Conservation (phyloP, 2,113 vertebrate genomes). For the Myocastor coypus region DNA sequence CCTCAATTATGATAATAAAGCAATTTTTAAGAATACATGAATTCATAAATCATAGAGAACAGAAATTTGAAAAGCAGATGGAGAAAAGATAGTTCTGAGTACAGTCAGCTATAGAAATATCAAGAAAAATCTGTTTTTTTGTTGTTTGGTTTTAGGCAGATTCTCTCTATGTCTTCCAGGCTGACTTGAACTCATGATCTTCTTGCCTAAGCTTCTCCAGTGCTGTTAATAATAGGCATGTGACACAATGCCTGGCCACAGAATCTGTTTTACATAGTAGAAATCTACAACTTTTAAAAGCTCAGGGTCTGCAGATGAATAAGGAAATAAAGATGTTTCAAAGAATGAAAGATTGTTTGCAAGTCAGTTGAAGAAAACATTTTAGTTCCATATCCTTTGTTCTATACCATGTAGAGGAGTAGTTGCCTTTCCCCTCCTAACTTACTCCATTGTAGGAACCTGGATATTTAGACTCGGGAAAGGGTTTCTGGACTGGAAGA, state of each 20-base stretch:
- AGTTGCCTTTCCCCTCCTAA: background rate
- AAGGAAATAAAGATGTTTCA: background rate
- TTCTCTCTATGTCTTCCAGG: background rate
- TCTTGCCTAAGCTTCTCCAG: background rate
- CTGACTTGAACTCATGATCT: background rate
- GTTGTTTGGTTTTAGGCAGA: background rate
- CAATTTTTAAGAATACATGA: conserved; percentile 5
- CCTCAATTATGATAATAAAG: background rate
- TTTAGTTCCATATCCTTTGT: background rate
- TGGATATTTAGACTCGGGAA: background rate
- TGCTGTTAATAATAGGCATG: background rate
- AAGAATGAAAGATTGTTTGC: background rate
- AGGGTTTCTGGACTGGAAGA: background rate
- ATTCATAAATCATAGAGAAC: conserved; percentile 16
- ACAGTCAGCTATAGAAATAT: background rate
- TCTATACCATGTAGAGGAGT: background rate
- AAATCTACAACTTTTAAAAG: background rate
- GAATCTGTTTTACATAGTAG: background rate
- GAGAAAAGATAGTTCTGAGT: background rate
- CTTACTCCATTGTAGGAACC: background rate
- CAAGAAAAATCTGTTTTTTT: background rate
- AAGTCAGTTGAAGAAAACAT: conserved; percentile 2
- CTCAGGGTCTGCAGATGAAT: background rate
- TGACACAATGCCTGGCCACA: no score
- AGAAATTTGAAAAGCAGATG: background rate